These are phyloP conservation scores for Hirtodrosophila confusa DNA, from an alignment of 2,888 invertebrate genomes.

Conservation along the genomic window DNA sequence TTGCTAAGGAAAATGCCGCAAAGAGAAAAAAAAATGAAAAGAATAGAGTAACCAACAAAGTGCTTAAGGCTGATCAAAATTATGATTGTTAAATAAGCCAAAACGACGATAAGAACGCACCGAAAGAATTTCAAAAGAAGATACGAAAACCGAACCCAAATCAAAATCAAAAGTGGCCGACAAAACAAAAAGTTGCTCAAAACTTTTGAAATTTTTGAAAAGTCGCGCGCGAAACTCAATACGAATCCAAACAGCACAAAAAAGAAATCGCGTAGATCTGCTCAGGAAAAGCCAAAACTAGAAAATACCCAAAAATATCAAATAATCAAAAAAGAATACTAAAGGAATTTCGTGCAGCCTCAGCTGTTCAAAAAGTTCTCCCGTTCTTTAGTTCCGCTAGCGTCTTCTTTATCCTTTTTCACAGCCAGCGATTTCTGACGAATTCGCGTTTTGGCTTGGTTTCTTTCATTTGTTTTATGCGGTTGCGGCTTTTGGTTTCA, in stretches of 20 bases:
- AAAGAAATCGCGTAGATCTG: too few species aligned
- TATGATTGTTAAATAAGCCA: neutral
- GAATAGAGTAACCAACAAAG: constrained; percentile 4
- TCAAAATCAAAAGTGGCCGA: constrained; percentile 11
- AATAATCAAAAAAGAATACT: constrained; percentile 3
- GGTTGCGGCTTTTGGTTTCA: constrained; percentile 38
- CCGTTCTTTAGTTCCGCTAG: constrained; percentile 21
- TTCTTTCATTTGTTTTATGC: constrained; percentile 8
- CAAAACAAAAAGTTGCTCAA: constrained; percentile 1
- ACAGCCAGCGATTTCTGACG: constrained; percentile 45
- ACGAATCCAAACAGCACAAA: too few species aligned
- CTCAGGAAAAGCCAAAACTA: constrained; percentile 3
- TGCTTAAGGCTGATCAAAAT: constrained; percentile 3
- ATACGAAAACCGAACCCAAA: neutral
- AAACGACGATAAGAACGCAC: constrained; percentile 13
- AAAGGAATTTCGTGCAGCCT: constrained; percentile 21
- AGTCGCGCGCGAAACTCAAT: constrained; percentile 36
- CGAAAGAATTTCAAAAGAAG: constrained; percentile 4
- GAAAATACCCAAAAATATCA: neutral
- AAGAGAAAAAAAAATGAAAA: constrained; percentile 6
- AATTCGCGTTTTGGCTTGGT: constrained; percentile 43
- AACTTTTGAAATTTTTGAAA: neutral
- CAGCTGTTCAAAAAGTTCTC: constrained; percentile 16
- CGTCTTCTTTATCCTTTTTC: constrained; percentile 23
- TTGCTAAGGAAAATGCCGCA: neutral